phyloP scores from a whole-genome alignment of 2,113 vertebrate genomes.

The Gyps fulvus region DNA sequence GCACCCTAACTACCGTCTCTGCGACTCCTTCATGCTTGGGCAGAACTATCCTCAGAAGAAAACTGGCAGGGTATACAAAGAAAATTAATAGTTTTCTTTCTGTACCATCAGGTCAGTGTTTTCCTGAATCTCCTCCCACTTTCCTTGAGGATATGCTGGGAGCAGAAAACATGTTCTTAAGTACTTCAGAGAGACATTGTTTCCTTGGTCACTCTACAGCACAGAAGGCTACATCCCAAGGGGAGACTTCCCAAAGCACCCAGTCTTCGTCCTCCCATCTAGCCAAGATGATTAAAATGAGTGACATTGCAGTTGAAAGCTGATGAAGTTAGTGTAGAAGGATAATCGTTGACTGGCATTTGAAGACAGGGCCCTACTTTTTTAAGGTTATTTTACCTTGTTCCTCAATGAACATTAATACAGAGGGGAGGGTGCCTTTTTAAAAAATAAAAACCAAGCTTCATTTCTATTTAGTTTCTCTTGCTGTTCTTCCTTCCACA shows the following conservation, averaged over 20 bases:
- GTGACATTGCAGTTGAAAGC: neutral
- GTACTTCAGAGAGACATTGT: fast-evolving
- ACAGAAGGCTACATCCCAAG: neutral
- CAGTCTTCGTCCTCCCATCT: neutral
- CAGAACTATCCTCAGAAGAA: neutral
- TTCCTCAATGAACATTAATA: neutral
- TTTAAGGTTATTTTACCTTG: neutral
- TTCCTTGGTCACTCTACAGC: neutral
- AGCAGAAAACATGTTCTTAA: neutral
- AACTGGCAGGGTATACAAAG: neutral
- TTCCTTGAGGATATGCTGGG: neutral
- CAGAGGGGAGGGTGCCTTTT: neutral
- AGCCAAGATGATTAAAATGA: neutral
- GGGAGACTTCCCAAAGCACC: neutral
- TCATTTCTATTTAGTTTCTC: neutral
- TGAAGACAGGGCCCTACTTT: neutral
- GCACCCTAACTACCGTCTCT: neutral
- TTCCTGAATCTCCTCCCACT: neutral
- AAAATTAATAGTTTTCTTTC: neutral
- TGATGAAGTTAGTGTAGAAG: neutral
- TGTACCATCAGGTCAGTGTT: neutral
- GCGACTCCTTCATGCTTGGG: neutral
- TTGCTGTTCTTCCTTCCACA: neutral
- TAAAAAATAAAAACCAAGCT: neutral
- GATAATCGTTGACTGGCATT: neutral